Percentiles rank a stretch among this genome's conserved stretches.
Conservation (phyloP, 1,140 invertebrate species). For the Diabrotica virgifera region DNA sequence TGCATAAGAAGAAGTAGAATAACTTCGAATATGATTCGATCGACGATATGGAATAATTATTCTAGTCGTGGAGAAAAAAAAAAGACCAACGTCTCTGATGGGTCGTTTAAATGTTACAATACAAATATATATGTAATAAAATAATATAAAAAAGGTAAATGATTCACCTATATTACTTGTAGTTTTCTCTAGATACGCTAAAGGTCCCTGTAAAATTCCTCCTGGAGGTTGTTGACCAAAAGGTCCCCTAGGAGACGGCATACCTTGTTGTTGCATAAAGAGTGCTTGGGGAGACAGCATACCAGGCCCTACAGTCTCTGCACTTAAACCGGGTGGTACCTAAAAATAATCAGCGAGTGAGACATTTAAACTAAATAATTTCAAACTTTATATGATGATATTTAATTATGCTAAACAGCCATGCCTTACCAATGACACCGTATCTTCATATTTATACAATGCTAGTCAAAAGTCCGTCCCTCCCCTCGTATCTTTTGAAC, state of each 20-base stretch:
- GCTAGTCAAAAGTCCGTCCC: too few relatives aligned
- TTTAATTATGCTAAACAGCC: too few relatives aligned
- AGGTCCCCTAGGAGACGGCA: conserved; percentile 46
- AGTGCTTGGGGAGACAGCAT: conserved; percentile 52
- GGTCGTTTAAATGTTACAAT: too few relatives aligned
- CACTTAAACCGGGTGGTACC: conserved; percentile 44
- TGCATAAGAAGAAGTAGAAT: too few relatives aligned
- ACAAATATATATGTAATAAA: too few relatives aligned
- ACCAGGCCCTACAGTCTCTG: conserved; percentile 39
- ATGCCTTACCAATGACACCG: too few relatives aligned
- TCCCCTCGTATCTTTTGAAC: too few relatives aligned
- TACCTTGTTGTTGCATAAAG: conserved; percentile 56
- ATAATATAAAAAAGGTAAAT: background rate
- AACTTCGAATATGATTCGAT: too few relatives aligned
- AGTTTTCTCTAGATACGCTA: conserved; percentile 77
- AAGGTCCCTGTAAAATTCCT: conserved; percentile 64
- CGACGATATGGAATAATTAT: too few relatives aligned
- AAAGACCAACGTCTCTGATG: background rate
- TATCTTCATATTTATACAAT: too few relatives aligned
- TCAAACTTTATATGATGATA: too few relatives aligned
- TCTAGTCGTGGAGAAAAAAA: background rate
- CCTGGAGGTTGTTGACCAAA: conserved; percentile 49
- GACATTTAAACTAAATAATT: too few relatives aligned
- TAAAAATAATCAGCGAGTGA: conserved; percentile 19
- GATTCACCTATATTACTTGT: conserved; percentile 72